Evolutionary conservation across 1,140 invertebrate species (phyloP), one percentile per base, ranked within the genome.

Genomic region (Hetaerina americana): DNA sequence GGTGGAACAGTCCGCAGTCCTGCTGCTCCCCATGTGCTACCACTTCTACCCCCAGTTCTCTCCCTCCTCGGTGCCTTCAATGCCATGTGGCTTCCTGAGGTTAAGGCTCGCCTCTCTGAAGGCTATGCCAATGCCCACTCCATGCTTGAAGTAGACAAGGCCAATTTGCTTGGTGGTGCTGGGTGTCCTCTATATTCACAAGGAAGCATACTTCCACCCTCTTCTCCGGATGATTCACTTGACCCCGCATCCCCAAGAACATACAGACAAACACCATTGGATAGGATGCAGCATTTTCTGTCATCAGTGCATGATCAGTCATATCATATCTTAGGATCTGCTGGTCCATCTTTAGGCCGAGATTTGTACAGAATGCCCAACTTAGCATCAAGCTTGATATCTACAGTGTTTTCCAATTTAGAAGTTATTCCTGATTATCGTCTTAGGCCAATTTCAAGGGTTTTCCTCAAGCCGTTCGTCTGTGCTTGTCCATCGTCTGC

Each of bases 401-500:
- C 84, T 72, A 88, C 89, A 70, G 84, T 90, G 68, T 86, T 90
- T 71, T 85, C 86, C n/a, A 88, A 87, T 73, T 81, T 91, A 77
- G 88, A 90, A 78, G 85, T 86, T 69, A 86, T 95, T 77, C 93
- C 94, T n/a, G 93, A 95, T 80, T 90, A 92, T 80, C 86, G 92
- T 81, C 78, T 95, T 73, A 84, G 93, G 66, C 88, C 90, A 0
- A 87, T 96, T 68, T 89, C 95, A 73, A 87, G 92, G 10, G 88
- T 90, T 12, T 95, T 94, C 79, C 82, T 95, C 74, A 93, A 92
- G 77, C 90, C 92, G 5, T 94, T 94, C 77, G 87, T 95, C 75
- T 88, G 88, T 77, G 90, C 88, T 25, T 96, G 94, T 80, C 92
- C 93, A 66, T 87, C 89, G 68, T 86, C 88, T 69, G 91, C 87